Evolutionary conservation across 2,888 invertebrate species (phyloP).

Genomic region (Pandemis cinnamomeana): DNA sequence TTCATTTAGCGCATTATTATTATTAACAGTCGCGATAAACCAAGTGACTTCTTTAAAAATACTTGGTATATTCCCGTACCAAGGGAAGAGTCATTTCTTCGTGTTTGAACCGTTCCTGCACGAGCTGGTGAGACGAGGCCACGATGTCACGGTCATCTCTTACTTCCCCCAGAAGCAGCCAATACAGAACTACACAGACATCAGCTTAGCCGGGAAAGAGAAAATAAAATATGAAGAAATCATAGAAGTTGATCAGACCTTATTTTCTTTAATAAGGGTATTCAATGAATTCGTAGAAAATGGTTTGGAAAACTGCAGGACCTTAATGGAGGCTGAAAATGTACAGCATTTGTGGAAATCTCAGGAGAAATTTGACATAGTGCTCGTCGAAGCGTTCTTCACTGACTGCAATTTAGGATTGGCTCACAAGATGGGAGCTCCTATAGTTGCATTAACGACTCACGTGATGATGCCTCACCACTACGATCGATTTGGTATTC

Average conservation of each 20-base stretch:
- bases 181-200: conserved; percentile 63
- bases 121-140: conserved; percentile 85
- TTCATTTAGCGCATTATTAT: background rate
- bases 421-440: conserved; percentile 68
- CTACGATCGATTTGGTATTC: background rate
- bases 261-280: conserved; percentile 49
- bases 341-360: conserved; percentile 52
- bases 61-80: conserved; percentile 86
- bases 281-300: background rate
- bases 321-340: conserved; percentile 48
- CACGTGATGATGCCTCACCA: background rate
- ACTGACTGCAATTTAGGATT: conserved; percentile 84
- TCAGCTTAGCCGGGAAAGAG: conserved; percentile 61
- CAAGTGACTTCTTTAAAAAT: conserved; percentile 72
- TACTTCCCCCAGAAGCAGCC: conserved; percentile 83
- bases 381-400: conserved; percentile 83
- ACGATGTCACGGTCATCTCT: conserved; percentile 87
- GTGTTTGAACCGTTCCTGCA: conserved; percentile 85
- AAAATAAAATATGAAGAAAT: conserved; percentile 54
- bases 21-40: background rate
- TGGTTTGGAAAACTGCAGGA: conserved; percentile 48
- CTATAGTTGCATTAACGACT: background rate
- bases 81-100: conserved; percentile 88
- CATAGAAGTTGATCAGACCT: conserved; percentile 10
- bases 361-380: conserved; percentile 77